A percentile compares a stretch with the other conserved stretches of the same genome.
phyloP scores from a whole-genome alignment of 2,113 vertebrate species.

The Eclectus roratus region DNA sequence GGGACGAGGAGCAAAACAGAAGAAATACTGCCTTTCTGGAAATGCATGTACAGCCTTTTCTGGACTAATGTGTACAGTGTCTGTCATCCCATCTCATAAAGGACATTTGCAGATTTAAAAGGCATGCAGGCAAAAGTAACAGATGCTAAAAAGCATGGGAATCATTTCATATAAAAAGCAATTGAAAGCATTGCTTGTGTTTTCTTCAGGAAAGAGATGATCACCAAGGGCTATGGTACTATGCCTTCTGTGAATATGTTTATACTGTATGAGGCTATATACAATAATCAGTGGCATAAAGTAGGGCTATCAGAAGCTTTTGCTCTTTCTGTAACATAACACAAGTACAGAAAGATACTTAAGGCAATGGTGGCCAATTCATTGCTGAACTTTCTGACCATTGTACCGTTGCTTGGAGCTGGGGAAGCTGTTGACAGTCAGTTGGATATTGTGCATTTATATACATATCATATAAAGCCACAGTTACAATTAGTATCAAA shows the following conservation, averaged over 20 bases:
- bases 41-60: background rate
- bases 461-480: background rate
- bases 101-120: background rate
- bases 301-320: background rate
- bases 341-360: background rate
- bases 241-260: background rate
- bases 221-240: background rate
- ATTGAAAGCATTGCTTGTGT: background rate
- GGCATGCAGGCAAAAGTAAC: background rate
- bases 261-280: background rate
- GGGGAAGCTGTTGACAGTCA: background rate
- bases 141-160: background rate
- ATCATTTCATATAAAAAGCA: background rate
- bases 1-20: background rate
- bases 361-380: background rate
- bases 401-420: background rate
- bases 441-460: background rate
- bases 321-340: background rate
- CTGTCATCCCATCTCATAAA: background rate
- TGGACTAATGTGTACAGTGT: background rate
- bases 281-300: background rate
- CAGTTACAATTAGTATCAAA: background rate
- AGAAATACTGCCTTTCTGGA: background rate
- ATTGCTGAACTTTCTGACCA: background rate
- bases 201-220: background rate